Evolutionary conservation across 2,888 invertebrate species (phyloP).

Genomic region (Cybosia mesomella): DNA sequence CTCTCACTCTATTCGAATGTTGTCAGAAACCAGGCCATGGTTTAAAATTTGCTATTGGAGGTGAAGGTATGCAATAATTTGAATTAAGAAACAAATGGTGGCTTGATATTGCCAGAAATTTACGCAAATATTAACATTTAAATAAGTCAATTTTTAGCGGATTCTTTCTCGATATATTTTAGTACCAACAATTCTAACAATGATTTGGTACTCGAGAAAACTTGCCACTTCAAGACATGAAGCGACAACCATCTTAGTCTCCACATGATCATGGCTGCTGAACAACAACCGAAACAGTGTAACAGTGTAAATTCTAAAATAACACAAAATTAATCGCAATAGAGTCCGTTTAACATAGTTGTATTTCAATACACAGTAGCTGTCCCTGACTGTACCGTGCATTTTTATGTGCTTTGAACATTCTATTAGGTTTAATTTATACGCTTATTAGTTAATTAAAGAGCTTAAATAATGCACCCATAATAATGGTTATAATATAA

Average conservation of each 20-base stretch:
- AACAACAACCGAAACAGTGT: background rate
- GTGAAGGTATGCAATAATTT: background rate
- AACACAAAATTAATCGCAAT: background rate
- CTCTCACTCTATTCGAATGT: too few relatives aligned
- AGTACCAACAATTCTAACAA: background rate
- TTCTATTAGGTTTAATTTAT: slow-evolving; percentile 14
- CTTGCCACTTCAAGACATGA: too few relatives aligned
- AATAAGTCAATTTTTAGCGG: too few relatives aligned
- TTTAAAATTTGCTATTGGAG: background rate
- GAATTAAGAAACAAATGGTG: too few relatives aligned
- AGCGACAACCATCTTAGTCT: too few relatives aligned
- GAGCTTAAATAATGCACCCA: slow-evolving; percentile 3
- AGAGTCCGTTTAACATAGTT: background rate
- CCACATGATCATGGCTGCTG: background rate
- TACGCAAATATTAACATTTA: too few relatives aligned
- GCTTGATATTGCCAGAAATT: too few relatives aligned
- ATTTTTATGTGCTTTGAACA: slow-evolving; percentile 4
- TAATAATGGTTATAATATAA: slow-evolving; percentile 2
- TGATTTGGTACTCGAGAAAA: background rate
- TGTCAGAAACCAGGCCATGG: too few relatives aligned
- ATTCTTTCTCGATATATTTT: background rate
- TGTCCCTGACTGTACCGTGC: background rate
- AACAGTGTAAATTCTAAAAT: background rate
- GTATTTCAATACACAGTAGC: background rate
- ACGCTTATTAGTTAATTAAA: slow-evolving; percentile 7